Conservation (phyloP, 2,888 invertebrate genomes). For the Megamerina dolium region DNA sequence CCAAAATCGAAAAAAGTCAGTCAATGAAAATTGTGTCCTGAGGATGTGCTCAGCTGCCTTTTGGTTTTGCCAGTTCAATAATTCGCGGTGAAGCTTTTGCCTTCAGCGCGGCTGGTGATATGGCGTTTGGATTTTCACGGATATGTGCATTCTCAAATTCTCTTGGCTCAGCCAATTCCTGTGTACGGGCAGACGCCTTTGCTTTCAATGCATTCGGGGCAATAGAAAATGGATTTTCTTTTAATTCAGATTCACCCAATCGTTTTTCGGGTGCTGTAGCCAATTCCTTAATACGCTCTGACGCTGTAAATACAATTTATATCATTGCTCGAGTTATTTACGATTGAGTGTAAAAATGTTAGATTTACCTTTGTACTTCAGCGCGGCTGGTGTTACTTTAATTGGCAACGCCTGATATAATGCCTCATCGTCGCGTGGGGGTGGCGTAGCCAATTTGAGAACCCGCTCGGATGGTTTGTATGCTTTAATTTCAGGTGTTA, state of each 20-base stretch:
- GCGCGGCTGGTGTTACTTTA: not conserved
- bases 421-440: conserved; percentile 2
- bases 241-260: conserved; percentile 46
- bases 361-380: conserved; percentile 4
- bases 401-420: conserved; percentile 2
- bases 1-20: too few species aligned
- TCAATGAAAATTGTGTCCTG: too few species aligned
- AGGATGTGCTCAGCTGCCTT: conserved; percentile 26
- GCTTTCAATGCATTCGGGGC: conserved; percentile 52
- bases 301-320: too few species aligned
- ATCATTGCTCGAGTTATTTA: too few species aligned
- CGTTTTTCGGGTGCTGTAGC: conserved; percentile 31
- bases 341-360: too few species aligned
- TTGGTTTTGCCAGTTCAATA: conserved; percentile 51
- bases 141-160: conserved; percentile 47
- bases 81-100: conserved; percentile 52
- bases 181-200: conserved; percentile 47
- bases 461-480: conserved; percentile 5
- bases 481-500: conserved; percentile 4
- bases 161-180: conserved; percentile 51
- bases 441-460: conserved; percentile 2
- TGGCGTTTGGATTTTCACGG: conserved; percentile 49
- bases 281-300: conserved; percentile 32
- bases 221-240: conserved; percentile 51
- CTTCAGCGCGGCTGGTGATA: conserved; percentile 52